Conservation (phyloP, 2,797 vertebrate species). For the Melanotaenia boesemani region DNA sequence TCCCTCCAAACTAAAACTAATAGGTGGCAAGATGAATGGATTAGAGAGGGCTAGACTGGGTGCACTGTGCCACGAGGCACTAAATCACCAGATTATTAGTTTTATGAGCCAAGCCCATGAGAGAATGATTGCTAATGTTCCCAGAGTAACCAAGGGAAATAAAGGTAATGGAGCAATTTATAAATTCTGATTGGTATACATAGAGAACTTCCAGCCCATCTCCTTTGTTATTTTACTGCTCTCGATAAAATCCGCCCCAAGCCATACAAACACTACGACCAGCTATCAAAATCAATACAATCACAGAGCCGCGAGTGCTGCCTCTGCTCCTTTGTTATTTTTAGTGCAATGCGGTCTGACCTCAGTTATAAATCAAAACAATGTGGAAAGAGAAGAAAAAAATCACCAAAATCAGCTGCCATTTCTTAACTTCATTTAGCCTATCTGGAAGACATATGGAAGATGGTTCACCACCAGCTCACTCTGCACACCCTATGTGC, state of each 20-base stretch:
- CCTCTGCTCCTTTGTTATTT: constrained; percentile 82
- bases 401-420: constrained; percentile 61
- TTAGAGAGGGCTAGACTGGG: constrained; percentile 80
- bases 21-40: constrained; percentile 88
- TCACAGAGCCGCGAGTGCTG: constrained; percentile 71
- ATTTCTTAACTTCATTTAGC: constrained; percentile 73
- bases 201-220: constrained; percentile 87
- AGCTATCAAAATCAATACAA: constrained; percentile 85
- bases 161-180: constrained; percentile 90
- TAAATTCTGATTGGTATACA: constrained; percentile 90
- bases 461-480: constrained; percentile 54
- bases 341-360: constrained; percentile 75
- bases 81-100: constrained; percentile 90
- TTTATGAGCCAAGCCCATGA: constrained; percentile 86
- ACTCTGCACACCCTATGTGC: constrained; percentile 22
- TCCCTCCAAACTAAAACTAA: constrained; percentile 87
- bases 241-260: constrained; percentile 81
- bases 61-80: constrained; percentile 82
- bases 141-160: constrained; percentile 88
- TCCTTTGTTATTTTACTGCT: constrained; percentile 85
- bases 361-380: constrained; percentile 83
- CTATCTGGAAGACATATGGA: constrained; percentile 40
- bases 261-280: constrained; percentile 78
- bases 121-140: constrained; percentile 91
- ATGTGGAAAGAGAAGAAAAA: constrained; percentile 64